Conservation (phyloP, 2,113 vertebrate species). For the Megaceryle maxima region DNA sequence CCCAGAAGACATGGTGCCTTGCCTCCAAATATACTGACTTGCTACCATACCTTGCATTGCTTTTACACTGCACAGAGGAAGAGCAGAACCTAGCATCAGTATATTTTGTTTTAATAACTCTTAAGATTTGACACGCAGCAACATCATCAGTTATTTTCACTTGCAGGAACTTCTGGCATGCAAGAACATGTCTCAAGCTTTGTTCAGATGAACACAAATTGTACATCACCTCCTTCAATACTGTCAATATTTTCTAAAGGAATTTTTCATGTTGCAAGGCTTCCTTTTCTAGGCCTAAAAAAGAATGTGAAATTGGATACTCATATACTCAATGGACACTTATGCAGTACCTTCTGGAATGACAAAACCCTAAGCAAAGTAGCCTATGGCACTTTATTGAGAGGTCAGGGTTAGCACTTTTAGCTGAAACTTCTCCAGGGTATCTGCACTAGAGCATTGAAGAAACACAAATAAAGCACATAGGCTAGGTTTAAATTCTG, state of each 20-base stretch:
- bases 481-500: not conserved
- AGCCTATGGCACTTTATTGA: not conserved
- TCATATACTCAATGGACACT: too few species aligned
- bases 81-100: not conserved
- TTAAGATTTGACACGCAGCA: not conserved
- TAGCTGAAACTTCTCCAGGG: not conserved
- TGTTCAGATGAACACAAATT: not conserved
- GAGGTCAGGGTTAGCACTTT: not conserved
- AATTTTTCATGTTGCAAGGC: not conserved
- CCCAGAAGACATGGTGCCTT: not conserved
- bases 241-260: not conserved
- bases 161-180: not conserved
- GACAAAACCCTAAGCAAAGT: not conserved
- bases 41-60: not conserved
- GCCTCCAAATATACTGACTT: not conserved
- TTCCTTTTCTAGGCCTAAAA: not conserved
- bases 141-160: not conserved
- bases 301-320: not conserved
- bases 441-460: not conserved
- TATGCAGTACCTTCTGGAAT: too few species aligned
- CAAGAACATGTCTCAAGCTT: not conserved
- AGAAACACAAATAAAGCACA: not conserved
- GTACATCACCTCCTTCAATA: not conserved
- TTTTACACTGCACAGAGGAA: not conserved
- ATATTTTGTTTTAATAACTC: not conserved